Conservation (phyloP, 2,888 invertebrate genomes). For the Eretmocerus hayati region DNA sequence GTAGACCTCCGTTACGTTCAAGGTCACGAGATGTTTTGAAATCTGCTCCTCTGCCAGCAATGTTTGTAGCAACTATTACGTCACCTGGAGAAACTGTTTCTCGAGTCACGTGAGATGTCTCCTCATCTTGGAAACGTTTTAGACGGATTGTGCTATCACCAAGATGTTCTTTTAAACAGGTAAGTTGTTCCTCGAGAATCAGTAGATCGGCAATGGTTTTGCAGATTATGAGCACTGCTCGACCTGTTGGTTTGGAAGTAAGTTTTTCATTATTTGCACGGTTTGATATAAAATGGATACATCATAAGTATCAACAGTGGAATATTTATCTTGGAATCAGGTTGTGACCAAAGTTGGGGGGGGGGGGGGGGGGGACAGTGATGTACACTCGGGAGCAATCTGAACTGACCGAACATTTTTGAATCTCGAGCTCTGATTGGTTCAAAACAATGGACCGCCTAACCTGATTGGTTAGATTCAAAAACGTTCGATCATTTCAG, state of each 20-base stretch:
- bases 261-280: no score
- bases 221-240: conserved; percentile 19
- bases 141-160: conserved; percentile 13
- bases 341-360: no score
- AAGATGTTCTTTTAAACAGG: not conserved
- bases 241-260: conserved; percentile 3
- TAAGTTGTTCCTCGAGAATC: conserved; percentile 14
- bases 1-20: conserved; percentile 16
- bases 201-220: conserved; percentile 20
- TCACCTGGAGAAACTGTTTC: conserved; percentile 15
- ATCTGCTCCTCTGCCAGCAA: conserved; percentile 21
- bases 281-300: not conserved
- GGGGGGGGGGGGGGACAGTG: no score
- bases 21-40: conserved; percentile 18
- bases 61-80: conserved; percentile 20
- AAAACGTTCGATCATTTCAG: no score
- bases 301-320: no score
- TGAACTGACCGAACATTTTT: no score
- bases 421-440: no score
- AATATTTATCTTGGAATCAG: no score
- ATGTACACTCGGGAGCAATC: not conserved
- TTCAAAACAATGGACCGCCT: no score
- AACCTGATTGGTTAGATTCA: no score
- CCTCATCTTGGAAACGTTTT: conserved; percentile 20
- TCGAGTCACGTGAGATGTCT: conserved; percentile 14